These are phyloP conservation scores for Gymnothorax reevesii DNA, from an alignment of 2,797 vertebrate species.

Conservation along the genomic window DNA sequence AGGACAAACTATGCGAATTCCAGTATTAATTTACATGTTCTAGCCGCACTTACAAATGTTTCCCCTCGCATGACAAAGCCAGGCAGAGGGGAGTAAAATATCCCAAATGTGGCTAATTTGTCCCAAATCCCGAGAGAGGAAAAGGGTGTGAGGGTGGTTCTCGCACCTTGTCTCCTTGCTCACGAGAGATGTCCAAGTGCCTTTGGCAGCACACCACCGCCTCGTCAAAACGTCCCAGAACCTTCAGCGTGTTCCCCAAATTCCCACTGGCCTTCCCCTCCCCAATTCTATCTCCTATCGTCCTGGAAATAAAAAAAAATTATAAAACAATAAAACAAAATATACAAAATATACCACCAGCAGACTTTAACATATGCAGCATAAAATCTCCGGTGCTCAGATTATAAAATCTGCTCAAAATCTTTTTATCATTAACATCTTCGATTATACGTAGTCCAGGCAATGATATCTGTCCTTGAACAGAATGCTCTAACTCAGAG, in stretches of 20 bases:
- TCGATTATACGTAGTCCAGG: background rate
- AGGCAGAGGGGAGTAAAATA: background rate
- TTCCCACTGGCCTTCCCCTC: slow-evolving; percentile 97
- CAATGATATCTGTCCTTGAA: background rate
- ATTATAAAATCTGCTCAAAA: background rate
- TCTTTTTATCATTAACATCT: background rate
- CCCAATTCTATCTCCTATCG: slow-evolving; percentile 93
- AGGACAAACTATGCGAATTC: background rate
- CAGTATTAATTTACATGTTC: background rate
- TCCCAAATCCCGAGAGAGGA: background rate
- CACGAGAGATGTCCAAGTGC: slow-evolving; percentile 92
- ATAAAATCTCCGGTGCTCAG: background rate
- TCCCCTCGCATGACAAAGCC: background rate
- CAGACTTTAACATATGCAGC: background rate
- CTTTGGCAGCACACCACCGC: slow-evolving; percentile 92
- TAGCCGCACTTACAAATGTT: background rate
- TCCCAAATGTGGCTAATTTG: background rate
- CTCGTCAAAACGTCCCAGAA: slow-evolving; percentile 91
- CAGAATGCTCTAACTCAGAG: background rate
- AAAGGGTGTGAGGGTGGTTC: slow-evolving; percentile 12
- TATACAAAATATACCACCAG: too few relatives aligned
- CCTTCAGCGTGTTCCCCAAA: slow-evolving; percentile 93
- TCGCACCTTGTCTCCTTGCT: slow-evolving; percentile 92
- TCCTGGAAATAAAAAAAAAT: slow-evolving; percentile 65
- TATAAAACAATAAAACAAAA: too few relatives aligned